Conservation (phyloP, 1,140 invertebrate species). For the Myzus persicae region DNA sequence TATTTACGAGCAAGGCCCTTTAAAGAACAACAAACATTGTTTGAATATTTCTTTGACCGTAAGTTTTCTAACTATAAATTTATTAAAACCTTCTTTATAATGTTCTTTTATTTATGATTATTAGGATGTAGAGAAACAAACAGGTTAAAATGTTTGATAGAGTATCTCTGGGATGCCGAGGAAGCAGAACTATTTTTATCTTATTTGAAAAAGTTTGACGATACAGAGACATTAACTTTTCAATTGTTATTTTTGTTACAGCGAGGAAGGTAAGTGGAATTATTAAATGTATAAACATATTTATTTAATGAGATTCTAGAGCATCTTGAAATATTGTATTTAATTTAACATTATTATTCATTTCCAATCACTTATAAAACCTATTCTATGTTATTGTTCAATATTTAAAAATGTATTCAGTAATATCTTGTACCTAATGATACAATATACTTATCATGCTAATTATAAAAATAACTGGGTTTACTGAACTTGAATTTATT, state of each 20-base stretch:
- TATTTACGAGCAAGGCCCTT: neutral
- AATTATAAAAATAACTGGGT: neutral
- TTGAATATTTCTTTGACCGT: slow-evolving; percentile 48
- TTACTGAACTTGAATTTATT: neutral
- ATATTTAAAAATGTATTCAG: too few species aligned
- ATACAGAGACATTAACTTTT: slow-evolving; percentile 19
- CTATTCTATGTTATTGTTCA: neutral
- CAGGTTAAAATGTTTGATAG: slow-evolving; percentile 30
- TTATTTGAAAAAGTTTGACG: slow-evolving; percentile 27
- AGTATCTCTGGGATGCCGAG: neutral
- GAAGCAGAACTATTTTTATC: slow-evolving; percentile 44
- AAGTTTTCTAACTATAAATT: neutral
- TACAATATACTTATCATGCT: neutral
- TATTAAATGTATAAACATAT: neutral
- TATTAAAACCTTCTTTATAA: neutral
- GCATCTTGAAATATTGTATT: neutral
- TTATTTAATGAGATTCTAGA: neutral
- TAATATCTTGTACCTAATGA: too few species aligned
- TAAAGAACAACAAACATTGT: slow-evolving; percentile 29
- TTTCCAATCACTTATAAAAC: neutral
- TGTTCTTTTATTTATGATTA: neutral
- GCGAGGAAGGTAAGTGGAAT: slow-evolving; percentile 19
- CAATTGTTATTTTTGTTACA: slow-evolving; percentile 41
- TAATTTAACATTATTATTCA: too few species aligned
- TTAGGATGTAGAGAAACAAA: slow-evolving; percentile 38